These are phyloP conservation scores for Rhynchonycteris naso DNA, from an alignment of 2,797 vertebrate species.

Conservation along the genomic window DNA sequence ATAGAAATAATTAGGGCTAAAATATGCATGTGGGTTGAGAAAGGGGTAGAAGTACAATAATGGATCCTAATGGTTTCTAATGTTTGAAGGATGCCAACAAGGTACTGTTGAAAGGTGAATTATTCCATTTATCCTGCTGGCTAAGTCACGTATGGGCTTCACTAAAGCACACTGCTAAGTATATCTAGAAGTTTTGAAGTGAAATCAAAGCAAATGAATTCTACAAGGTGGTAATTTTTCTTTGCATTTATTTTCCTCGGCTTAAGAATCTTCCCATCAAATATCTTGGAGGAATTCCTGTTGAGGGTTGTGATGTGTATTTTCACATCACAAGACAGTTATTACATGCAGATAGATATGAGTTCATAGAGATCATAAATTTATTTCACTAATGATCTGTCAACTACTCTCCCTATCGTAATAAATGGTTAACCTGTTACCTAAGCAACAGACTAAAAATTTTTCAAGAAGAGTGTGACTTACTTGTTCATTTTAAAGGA, in stretches of 20 bases:
- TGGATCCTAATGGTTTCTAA: slow-evolving; percentile 62
- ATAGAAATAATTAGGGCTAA: slow-evolving; percentile 45
- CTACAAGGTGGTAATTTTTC: slow-evolving; percentile 59
- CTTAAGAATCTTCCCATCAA: slow-evolving; percentile 62
- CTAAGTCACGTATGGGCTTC: slow-evolving; percentile 47
- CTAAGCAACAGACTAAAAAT: slow-evolving; percentile 66
- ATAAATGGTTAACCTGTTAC: slow-evolving; percentile 77
- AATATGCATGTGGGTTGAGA: not conserved
- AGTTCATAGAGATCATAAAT: slow-evolving; percentile 68
- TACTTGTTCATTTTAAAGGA: slow-evolving; percentile 64
- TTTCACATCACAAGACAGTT: slow-evolving; percentile 64
- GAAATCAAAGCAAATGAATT: slow-evolving; percentile 73
- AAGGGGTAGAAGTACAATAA: slow-evolving; percentile 16
- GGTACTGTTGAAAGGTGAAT: slow-evolving; percentile 42
- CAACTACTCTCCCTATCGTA: slow-evolving; percentile 64
- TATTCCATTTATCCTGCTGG: not conserved
- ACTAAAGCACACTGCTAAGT: slow-evolving; percentile 41
- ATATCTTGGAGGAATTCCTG: slow-evolving; percentile 24
- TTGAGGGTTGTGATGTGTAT: slow-evolving; percentile 52
- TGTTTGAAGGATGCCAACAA: slow-evolving; percentile 68
- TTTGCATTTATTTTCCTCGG: slow-evolving; percentile 67
- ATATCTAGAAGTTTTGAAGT: slow-evolving; percentile 62
- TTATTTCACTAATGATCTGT: slow-evolving; percentile 82
- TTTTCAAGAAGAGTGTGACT: slow-evolving; percentile 49
- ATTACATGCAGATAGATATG: slow-evolving; percentile 57